Evolutionary conservation across 2,797 vertebrate genomes (phyloP).

Genomic region (Rhinatrema bivittatum): DNA sequence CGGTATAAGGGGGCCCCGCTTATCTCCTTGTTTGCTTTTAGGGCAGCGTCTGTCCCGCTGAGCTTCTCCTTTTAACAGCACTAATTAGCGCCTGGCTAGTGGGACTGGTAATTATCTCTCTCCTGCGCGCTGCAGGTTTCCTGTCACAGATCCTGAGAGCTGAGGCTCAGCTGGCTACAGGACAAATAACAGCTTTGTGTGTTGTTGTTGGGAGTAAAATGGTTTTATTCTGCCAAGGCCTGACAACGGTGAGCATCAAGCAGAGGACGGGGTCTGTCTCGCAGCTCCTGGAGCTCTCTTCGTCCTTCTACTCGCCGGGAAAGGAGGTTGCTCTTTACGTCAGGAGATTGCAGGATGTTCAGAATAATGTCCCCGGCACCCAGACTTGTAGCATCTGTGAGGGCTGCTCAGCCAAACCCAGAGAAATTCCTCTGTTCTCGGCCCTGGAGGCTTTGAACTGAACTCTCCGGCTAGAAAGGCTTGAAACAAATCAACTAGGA

Average conservation of each 20-base stretch:
- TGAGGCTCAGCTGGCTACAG: constrained; percentile 24
- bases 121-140: constrained; percentile 27
- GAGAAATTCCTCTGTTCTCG: too few relatives aligned
- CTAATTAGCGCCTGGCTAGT: constrained; percentile 34
- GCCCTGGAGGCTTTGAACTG: too few relatives aligned
- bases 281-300: too few relatives aligned
- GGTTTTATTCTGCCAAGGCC: constrained; percentile 2
- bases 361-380: neutral
- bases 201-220: neutral
- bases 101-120: constrained; percentile 43
- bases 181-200: neutral
- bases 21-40: constrained; percentile 1
- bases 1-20: too few relatives aligned
- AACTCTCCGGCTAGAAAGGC: too few relatives aligned
- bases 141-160: neutral
- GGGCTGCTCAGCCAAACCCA: too few relatives aligned
- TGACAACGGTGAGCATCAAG: too few relatives aligned
- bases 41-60: constrained; percentile 23
- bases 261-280: too few relatives aligned
- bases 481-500: too few relatives aligned
- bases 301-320: neutral
- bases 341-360: too few relatives aligned
- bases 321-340: neutral
- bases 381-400: neutral
- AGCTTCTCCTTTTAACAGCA: constrained; percentile 11